These are phyloP conservation scores for Spea hammondii DNA, from an alignment of 2,797 vertebrate genomes.

Conservation along the genomic window DNA sequence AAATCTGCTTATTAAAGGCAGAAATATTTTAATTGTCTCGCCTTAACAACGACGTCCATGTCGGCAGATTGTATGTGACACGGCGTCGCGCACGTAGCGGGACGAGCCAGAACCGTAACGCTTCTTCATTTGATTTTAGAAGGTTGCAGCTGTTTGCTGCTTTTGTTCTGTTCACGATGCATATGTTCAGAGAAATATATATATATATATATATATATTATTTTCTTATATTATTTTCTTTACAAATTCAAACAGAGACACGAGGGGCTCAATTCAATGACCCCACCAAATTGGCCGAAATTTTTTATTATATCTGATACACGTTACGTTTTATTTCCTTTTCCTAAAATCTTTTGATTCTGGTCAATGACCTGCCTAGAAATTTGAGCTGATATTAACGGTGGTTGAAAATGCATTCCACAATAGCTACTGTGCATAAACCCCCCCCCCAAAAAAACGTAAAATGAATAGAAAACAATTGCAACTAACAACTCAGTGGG, in stretches of 20 bases:
- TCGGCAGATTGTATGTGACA: conserved; percentile 24
- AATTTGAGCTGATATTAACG: too few species aligned
- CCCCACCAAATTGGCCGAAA: too few species aligned
- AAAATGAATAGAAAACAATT: too few species aligned
- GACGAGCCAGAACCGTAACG: background rate
- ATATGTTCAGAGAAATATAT: conserved; percentile 21
- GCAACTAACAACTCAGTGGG: too few species aligned
- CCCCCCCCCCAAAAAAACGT: too few species aligned
- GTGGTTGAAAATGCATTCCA: too few species aligned
- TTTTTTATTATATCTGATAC: too few species aligned
- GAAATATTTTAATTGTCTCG: conserved; percentile 16
- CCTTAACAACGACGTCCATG: conserved; percentile 3
- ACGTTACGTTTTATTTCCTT: too few species aligned
- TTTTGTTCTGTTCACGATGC: background rate
- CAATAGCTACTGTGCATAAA: too few species aligned
- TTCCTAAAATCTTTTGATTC: too few species aligned
- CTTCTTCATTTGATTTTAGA: conserved; percentile 12
- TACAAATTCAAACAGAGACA: background rate
- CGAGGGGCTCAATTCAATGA: background rate
- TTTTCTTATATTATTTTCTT: background rate
- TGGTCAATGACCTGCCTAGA: too few species aligned
- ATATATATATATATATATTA: background rate
- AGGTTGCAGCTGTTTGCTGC: conserved; percentile 23
- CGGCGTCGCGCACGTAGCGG: background rate
- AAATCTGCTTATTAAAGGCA: conserved; percentile 10